These are phyloP conservation scores for Drosophila sulfurigaster DNA, from an alignment of 1,140 invertebrate genomes.

Conservation along the genomic window DNA sequence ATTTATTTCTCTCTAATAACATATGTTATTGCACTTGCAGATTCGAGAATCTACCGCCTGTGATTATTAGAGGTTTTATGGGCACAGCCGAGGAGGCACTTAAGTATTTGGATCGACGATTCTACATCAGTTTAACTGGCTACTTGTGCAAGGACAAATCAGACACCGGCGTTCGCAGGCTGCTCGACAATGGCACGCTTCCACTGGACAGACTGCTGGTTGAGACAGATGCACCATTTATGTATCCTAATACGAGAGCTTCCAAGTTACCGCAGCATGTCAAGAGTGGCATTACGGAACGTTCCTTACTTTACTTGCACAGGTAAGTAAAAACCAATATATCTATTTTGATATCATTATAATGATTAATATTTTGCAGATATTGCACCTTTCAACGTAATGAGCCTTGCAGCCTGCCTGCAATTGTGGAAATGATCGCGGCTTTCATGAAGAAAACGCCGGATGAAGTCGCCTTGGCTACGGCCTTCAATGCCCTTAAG, in stretches of 20 bases:
- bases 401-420: constrained; percentile 96
- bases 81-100: constrained; percentile 94
- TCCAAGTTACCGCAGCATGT: constrained; percentile 95
- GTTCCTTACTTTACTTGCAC: constrained; percentile 86
- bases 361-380: constrained; percentile 83
- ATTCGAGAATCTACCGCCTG: constrained; percentile 89
- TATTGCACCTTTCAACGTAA: constrained; percentile 98
- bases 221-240: constrained; percentile 97
- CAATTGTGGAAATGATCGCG: constrained; percentile 96
- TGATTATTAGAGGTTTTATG: constrained; percentile 97
- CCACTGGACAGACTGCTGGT: constrained; percentile 94
- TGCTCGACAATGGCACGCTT: constrained; percentile 92
- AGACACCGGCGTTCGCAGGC: constrained; percentile 93
- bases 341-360: background rate
- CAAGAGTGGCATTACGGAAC: constrained; percentile 94
- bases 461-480: constrained; percentile 95
- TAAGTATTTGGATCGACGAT: constrained; percentile 94
- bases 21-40: constrained; percentile 43
- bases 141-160: constrained; percentile 90
- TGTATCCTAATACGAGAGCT: constrained; percentile 97
- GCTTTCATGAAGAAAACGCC: constrained; percentile 94
- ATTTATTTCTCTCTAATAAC: background rate
- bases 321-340: constrained; percentile 47
- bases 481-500: constrained; percentile 97
- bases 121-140: constrained; percentile 95